Evolutionary conservation across 2,888 invertebrate genomes (phyloP).

Genomic region (Allolobophora icterica): DNA sequence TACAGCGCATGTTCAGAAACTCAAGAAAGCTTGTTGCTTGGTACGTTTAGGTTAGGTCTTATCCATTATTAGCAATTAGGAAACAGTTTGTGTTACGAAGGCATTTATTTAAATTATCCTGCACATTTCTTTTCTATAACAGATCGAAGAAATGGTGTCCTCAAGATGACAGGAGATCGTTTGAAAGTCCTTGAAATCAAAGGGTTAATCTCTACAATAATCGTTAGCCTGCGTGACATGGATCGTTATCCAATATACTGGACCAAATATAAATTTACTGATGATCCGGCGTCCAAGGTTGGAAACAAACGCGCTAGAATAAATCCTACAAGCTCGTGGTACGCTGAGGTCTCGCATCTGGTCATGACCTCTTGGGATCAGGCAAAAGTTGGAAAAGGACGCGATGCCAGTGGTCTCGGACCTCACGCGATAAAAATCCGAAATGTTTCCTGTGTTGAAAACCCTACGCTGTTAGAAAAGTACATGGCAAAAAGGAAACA

Average conservation of each 20-base stretch:
- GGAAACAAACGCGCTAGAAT: background rate
- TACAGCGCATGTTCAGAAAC: too few relatives aligned
- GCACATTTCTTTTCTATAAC: background rate
- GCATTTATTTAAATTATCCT: too few relatives aligned
- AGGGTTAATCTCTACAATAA: background rate
- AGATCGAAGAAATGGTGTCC: background rate
- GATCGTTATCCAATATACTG: conserved; percentile 15
- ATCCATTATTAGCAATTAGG: background rate
- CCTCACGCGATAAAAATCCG: conserved; percentile 11
- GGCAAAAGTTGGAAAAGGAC: background rate
- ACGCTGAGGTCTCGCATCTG: background rate
- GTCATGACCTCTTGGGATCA: conserved; percentile 6
- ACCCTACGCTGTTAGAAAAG: background rate
- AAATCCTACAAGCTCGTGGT: background rate
- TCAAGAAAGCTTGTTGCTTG: background rate
- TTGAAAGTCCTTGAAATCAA: background rate
- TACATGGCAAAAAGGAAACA: background rate
- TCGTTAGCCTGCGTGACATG: background rate
- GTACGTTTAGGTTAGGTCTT: background rate
- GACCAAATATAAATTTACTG: background rate
- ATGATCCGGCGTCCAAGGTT: background rate
- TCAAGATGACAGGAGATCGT: background rate
- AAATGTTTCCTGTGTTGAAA: background rate
- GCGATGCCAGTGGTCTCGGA: background rate
- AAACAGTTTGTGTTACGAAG: background rate